phyloP scores from a whole-genome alignment of 2,113 vertebrate species.

The Copsychus sechellarum region DNA sequence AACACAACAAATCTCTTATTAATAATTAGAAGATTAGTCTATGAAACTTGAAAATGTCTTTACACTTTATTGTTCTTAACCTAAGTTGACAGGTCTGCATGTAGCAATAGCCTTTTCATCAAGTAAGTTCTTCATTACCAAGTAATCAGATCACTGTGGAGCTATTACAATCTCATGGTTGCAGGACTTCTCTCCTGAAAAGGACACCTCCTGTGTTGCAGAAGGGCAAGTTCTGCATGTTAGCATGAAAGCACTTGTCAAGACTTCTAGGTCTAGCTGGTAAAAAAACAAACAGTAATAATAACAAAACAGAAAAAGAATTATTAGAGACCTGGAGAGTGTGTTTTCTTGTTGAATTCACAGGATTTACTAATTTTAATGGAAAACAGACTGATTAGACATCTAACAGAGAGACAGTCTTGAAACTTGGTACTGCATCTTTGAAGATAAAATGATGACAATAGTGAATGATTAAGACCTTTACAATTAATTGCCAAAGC shows the following conservation, averaged over 20 bases:
- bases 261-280: background rate
- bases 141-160: background rate
- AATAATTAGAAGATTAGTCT: background rate
- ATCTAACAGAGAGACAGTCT: background rate
- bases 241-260: background rate
- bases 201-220: background rate
- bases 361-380: background rate
- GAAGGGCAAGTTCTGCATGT: background rate
- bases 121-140: background rate
- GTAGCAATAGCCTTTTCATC: background rate
- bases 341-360: background rate
- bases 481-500: background rate
- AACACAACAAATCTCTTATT: background rate
- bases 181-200: background rate
- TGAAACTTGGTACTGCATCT: background rate
- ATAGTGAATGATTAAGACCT: background rate
- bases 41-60: background rate
- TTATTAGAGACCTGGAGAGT: background rate
- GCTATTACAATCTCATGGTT: background rate
- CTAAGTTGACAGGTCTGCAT: background rate
- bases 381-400: background rate
- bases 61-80: background rate
- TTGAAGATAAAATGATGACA: background rate
- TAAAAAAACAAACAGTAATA: background rate
- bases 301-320: fast-evolving